Evolutionary conservation across 1,140 invertebrate species (phyloP).

Genomic region (Drosophila lini): DNA sequence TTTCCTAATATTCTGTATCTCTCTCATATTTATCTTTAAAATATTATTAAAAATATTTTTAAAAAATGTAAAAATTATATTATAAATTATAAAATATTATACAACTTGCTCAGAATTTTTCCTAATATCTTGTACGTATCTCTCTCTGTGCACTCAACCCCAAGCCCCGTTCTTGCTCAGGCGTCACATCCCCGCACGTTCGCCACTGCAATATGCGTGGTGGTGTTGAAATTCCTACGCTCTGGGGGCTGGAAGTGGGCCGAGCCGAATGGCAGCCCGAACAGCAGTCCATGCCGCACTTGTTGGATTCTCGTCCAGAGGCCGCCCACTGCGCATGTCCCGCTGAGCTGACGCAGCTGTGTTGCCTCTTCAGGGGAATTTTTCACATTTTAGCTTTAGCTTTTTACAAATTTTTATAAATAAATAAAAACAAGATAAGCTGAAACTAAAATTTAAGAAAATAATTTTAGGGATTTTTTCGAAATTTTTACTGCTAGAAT

Average conservation of each 20-base stretch:
- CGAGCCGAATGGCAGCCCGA: conserved; percentile 21
- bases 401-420: neutral
- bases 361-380: neutral
- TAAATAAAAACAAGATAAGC: neutral
- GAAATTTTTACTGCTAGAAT: too few relatives aligned
- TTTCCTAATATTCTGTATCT: too few relatives aligned
- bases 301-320: conserved; percentile 69
- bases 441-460: neutral
- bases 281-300: conserved; percentile 66
- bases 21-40: too few relatives aligned
- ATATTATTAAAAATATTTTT: too few relatives aligned
- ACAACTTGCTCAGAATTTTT: too few relatives aligned
- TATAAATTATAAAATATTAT: too few relatives aligned
- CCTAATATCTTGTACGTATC: neutral
- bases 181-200: neutral
- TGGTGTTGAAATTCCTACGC: conserved; percentile 50
- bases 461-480: neutral
- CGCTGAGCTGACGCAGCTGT: conserved; percentile 12
- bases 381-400: neutral
- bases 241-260: conserved; percentile 21
- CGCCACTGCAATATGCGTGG: conserved; percentile 27
- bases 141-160: neutral
- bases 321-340: conserved; percentile 56
- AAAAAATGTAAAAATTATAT: too few relatives aligned
- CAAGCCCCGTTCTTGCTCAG: neutral